phyloP scores from a whole-genome alignment of 2,888 invertebrate species.

The Nezara viridula region DNA sequence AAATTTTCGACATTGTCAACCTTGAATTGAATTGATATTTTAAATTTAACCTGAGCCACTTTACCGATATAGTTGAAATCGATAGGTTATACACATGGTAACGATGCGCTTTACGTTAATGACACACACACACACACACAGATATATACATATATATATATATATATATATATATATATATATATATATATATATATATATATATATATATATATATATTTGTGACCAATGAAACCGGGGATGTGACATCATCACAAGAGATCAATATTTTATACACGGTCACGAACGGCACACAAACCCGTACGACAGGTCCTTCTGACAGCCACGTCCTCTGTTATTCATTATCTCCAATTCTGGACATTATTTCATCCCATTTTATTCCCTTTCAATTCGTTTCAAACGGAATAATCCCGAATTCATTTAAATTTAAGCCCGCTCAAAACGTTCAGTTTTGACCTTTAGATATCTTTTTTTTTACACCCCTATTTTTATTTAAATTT shows the following conservation, averaged over 20 bases:
- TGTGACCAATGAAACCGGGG: background rate
- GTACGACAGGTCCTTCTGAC: background rate
- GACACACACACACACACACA: too few species aligned
- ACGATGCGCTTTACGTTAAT: background rate
- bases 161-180: too few species aligned
- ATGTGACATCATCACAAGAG: background rate
- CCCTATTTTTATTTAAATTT: too few species aligned
- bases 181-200: too few species aligned
- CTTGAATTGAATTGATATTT: too few species aligned
- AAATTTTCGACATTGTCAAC: too few species aligned
- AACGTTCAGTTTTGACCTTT: background rate
- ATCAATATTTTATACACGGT: conserved; percentile 1
- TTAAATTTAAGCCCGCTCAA: background rate
- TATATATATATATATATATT: background rate
- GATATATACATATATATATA: too few species aligned
- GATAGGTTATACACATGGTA: background rate
- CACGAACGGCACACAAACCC: background rate
- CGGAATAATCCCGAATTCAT: background rate
- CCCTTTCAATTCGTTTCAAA: conserved; percentile 28
- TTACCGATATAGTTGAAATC: background rate
- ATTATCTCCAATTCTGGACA: conserved; percentile 16
- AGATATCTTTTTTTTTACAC: background rate
- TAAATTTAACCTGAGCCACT: too few species aligned
- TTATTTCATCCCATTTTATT: conserved; percentile 1
- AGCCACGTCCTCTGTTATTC: conserved; percentile 5